Percentiles rank a stretch among this genome's conserved stretches.
phyloP scores from a whole-genome alignment of 2,797 vertebrate species.

The Kryptolebias ocellatus region DNA sequence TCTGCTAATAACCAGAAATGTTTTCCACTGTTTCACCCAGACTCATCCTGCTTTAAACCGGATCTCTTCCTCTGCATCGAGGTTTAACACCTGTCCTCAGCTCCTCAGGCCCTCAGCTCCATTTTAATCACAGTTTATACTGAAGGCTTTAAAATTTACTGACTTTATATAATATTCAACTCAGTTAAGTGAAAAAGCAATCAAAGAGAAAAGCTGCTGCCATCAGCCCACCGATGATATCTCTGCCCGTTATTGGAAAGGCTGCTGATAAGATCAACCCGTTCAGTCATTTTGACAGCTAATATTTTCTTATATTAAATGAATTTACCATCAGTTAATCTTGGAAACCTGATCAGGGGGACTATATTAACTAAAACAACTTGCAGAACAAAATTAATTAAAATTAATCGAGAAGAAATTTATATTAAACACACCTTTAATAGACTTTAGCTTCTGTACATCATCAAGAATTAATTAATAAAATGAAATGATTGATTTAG shows the following conservation, averaged over 20 bases:
- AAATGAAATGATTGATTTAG: neutral
- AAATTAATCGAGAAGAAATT: conserved; percentile 8
- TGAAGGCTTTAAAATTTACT: conserved; percentile 21
- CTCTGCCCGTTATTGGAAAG: conserved; percentile 59
- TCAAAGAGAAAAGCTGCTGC: conserved; percentile 20
- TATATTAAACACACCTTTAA: neutral
- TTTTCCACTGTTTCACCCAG: conserved; percentile 2
- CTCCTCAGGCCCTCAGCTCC: neutral
- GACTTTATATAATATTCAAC: conserved; percentile 42
- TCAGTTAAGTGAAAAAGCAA: conserved; percentile 28
- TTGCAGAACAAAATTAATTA: conserved; percentile 21
- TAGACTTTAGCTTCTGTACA: neutral
- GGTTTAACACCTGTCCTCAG: no score
- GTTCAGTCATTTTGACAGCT: conserved; percentile 63
- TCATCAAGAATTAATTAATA: neutral
- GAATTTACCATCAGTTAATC: conserved; percentile 42
- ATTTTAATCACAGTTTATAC: no score
- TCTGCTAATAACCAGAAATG: conserved; percentile 48
- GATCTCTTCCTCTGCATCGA: no score
- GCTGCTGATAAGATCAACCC: conserved; percentile 50
- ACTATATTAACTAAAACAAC: conserved; percentile 45
- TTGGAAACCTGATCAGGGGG: conserved; percentile 30
- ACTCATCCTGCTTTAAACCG: conserved; percentile 6
- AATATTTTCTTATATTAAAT: conserved; percentile 36
- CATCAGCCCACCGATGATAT: conserved; percentile 51